Evolutionary conservation across 2,797 vertebrate genomes (phyloP), one percentile per base, ranked within the genome.

Genomic region (Remorina albescens): DNA sequence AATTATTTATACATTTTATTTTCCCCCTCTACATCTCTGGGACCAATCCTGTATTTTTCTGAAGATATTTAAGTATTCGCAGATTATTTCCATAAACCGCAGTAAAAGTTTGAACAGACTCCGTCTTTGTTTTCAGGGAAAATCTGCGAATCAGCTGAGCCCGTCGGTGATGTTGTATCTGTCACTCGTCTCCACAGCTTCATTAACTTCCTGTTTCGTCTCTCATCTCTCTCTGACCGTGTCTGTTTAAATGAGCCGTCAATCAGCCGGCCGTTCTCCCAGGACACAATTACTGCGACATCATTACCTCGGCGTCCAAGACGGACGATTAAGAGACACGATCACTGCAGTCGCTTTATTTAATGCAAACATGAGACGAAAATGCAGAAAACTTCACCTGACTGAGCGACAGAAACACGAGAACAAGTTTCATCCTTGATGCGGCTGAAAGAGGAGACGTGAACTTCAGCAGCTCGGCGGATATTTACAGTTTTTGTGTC

Each of bases 221-320:
- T n/a, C n/a, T n/a, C n/a, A n/a, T n/a, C n/a, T n/a, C 82, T 81
- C 53, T 59, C 67, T 71, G 28, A 58, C 73, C 34, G 28, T 88
- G 87, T 91, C 83, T 60, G 61, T 82, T 86, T 89, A 87, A 89
- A 90, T 90, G 72, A 89, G 87, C 82, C 90, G 88, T 77, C 90
- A 71, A 23, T 88, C 85, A 41, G 0, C 13, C 67, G 1, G 25
- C 39, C 4, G 0, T 3, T 12, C 57, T 23, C 60, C n/a, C 30
- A 6, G 69, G 86, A 55, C 51, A 50, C 78, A 85, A 86, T 88
- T 84, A 88, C 76, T 60, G 21, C 4, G 0, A 86, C 65, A 75
- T 78, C 76, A 82, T 84, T 73, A 85, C 75, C 70, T 82, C 59
- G 8, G 1, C 10, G 28, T 61, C 44, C 32, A 47, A 74, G 62